phyloP scores from a whole-genome alignment of 1,140 invertebrate genomes.

The Ceratosolen fusciceps region DNA sequence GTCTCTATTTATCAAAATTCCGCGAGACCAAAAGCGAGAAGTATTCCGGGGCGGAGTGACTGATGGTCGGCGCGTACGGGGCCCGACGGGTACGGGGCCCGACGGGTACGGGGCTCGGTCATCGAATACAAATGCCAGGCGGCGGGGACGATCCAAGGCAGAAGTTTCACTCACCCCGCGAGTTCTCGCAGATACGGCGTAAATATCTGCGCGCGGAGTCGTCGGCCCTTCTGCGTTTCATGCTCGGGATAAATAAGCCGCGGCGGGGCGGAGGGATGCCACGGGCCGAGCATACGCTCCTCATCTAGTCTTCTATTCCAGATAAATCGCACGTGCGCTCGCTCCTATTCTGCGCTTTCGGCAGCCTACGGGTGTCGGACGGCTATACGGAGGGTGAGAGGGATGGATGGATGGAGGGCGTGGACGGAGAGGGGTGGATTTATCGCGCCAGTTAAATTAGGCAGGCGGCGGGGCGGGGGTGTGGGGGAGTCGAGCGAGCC shows the following conservation, averaged over 20 bases:
- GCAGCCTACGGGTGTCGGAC: slow-evolving; percentile 57
- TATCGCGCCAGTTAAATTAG: too few species aligned
- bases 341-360: slow-evolving; percentile 65
- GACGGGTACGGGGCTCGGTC: neutral
- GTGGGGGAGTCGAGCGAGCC: neutral
- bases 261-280: too few species aligned
- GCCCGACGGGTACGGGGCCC: too few species aligned
- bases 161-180: neutral
- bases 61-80: too few species aligned
- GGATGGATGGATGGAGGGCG: neutral
- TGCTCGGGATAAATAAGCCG: slow-evolving; percentile 18
- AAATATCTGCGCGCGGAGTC: neutral
- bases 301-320: neutral
- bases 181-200: slow-evolving; percentile 11
- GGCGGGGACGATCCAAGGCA: neutral
- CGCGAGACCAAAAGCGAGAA: neutral
- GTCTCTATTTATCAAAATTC: neutral
- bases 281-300: neutral
- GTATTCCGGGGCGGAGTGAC: neutral
- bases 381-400: neutral
- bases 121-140: slow-evolving; percentile 2
- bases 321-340: slow-evolving; percentile 22
- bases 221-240: neutral
- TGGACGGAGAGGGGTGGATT: neutral
- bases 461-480: neutral